Evolutionary conservation across 2,888 invertebrate species (phyloP), one percentile per base, ranked within the genome.

Genomic region (Drepanosiphum platanoidis): DNA sequence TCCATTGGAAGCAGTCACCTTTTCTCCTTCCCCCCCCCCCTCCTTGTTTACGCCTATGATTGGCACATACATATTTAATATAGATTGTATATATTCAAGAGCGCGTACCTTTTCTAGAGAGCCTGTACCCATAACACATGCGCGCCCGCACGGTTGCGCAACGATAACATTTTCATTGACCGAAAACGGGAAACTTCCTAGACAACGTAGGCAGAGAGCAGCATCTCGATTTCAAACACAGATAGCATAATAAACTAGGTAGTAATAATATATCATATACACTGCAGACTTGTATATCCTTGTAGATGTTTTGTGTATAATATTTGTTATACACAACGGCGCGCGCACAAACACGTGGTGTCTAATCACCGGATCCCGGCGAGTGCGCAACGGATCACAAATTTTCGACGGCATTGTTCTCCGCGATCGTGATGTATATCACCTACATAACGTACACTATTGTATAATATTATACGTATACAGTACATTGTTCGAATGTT

Each of bases 151-250:
- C n/a, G n/a, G n/a, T 74, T 74, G 32, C 74, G 74, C 52, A 74
- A 74, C 34, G 22, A 32, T 15, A 74, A 52, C 22, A 52, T 72
- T 27, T 72, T 46, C 52, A 22, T 46, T 22, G 72, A 8, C 46
- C 22, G 32, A 52, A 74, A 74, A 74, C 74, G 22, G 74, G 32
- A 74, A 74, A 74, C 74, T 74, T 74, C 32, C 52, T 74, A 22
- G 30, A 5, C 46, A 1, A 9, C 42, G 30, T 71, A 7, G 42
- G 42, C 11, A n/a, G 42, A 42, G 7, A 7, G 52, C 52, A 18
- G 15, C 52, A 22, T 52, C 52, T 52, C 52, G 52, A 52, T 18
- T 52, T 18, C n/a, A n/a, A n/a, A n/a, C n/a, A n/a, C n/a, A n/a
- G n/a, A n/a, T n/a, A n/a, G n/a, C n/a, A n/a, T n/a, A n/a, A n/a